Conservation (phyloP, 2,113 vertebrate genomes). For the Anthoscopus minutus region DNA sequence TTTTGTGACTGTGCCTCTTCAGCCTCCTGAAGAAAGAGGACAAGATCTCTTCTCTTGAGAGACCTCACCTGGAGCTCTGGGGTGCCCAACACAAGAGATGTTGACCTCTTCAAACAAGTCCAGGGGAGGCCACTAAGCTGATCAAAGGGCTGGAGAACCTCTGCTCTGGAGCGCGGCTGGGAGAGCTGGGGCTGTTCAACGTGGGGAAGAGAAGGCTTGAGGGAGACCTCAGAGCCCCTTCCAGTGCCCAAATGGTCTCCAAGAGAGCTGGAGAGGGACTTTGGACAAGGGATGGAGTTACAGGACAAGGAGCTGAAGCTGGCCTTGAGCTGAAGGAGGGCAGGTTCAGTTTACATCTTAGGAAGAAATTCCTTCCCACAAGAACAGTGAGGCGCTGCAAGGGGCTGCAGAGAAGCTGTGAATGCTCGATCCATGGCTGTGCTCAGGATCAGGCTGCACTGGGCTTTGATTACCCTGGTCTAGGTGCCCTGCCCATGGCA, state of each 20-base stretch:
- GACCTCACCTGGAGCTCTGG: not conserved
- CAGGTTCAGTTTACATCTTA: not conserved
- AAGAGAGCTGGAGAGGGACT: not conserved
- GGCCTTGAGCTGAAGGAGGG: not conserved
- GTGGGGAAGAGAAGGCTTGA: not conserved
- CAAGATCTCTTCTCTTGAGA: not conserved
- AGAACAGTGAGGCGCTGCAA: not conserved
- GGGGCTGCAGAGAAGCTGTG: not conserved
- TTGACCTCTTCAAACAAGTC: not conserved
- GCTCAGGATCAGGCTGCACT: not conserved
- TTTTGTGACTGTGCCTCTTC: not conserved
- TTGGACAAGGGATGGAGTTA: too few species aligned
- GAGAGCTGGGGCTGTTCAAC: not conserved
- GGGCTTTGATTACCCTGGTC: not conserved
- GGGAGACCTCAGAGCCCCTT: not conserved
- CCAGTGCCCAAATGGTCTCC: fast-evolving
- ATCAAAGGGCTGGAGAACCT: not conserved
- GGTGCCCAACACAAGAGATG: not conserved
- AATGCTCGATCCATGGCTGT: too few species aligned
- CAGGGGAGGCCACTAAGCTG: not conserved
- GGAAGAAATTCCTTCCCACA: not conserved
- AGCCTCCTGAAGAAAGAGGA: not conserved
- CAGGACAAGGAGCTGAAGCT: not conserved
- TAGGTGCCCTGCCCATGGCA: not conserved
- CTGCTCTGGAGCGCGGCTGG: not conserved